Percentiles rank a stretch among this genome's conserved stretches.
Evolutionary conservation across 2,113 vertebrate species (phyloP).

Genomic region (Oncorhynchus clarkii): DNA sequence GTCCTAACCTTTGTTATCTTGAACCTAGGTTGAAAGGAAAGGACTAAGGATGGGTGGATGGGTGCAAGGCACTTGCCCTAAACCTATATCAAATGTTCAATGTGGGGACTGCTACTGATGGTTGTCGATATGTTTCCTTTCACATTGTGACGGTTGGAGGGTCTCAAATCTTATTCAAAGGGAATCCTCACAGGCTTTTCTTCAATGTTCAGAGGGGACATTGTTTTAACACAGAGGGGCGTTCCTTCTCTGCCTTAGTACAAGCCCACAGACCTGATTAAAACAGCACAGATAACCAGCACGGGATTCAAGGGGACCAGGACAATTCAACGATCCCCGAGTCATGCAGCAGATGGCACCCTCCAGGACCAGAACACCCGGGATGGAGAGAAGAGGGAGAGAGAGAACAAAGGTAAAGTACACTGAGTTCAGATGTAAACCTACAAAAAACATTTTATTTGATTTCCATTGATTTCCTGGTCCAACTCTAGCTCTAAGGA

Average conservation of each 20-base stretch:
- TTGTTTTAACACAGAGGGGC: background rate
- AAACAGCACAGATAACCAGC: background rate
- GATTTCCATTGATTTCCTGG: too few relatives aligned
- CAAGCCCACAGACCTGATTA: background rate
- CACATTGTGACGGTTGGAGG: background rate
- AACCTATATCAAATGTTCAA: background rate
- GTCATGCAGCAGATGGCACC: background rate
- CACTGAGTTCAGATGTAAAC: background rate
- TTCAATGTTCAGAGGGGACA: background rate
- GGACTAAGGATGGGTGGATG: too few relatives aligned
- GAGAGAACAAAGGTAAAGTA: background rate
- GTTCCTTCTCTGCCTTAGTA: too few relatives aligned
- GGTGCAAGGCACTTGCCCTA: background rate
- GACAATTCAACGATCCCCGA: background rate
- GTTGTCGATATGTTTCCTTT: background rate
- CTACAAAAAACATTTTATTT: background rate
- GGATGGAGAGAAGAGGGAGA: slow-evolving; percentile 21
- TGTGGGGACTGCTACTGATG: background rate
- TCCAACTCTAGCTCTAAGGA: too few relatives aligned
- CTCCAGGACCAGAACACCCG: background rate
- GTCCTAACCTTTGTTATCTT: too few relatives aligned
- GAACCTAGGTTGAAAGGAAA: too few relatives aligned
- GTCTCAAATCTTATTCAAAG: background rate
- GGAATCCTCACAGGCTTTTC: background rate
- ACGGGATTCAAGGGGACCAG: background rate